phyloP scores from a whole-genome alignment of 1,140 invertebrate genomes.

The Aphis gossypii region DNA sequence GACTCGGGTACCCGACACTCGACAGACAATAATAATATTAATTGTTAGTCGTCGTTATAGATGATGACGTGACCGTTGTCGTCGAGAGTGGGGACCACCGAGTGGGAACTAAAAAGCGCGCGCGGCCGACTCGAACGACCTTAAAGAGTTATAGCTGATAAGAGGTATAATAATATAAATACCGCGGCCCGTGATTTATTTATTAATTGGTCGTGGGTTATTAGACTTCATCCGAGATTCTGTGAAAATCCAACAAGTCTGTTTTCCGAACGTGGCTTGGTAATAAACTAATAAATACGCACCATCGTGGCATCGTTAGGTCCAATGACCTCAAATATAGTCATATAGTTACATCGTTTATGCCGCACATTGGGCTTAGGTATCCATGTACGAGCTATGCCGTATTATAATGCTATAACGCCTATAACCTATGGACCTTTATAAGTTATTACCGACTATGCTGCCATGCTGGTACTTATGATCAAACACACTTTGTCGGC shows the following conservation, averaged over 20 bases:
- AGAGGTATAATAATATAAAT: not conserved
- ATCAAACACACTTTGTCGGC: not conserved
- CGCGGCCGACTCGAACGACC: not conserved
- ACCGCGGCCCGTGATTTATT: not conserved
- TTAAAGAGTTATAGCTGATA: not conserved
- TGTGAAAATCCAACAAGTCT: not conserved
- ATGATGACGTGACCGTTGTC: not conserved
- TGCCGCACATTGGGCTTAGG: not conserved
- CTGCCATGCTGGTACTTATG: too few species aligned
- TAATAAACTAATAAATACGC: not conserved
- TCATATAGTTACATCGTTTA: not conserved
- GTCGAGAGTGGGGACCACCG: not conserved
- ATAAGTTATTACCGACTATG: not conserved
- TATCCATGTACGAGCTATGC: not conserved
- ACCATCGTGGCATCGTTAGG: not conserved
- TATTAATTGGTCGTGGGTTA: not conserved
- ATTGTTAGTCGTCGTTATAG: not conserved
- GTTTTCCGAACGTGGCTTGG: not conserved
- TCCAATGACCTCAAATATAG: not conserved
- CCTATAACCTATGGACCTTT: not conserved
- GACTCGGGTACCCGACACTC: too few species aligned
- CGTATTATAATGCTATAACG: too few species aligned
- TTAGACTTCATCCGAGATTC: not conserved
- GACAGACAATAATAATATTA: not conserved
- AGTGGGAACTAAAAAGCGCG: not conserved